Evolutionary conservation across 2,113 vertebrate genomes (phyloP).

Genomic region (Urocitellus parryii): DNA sequence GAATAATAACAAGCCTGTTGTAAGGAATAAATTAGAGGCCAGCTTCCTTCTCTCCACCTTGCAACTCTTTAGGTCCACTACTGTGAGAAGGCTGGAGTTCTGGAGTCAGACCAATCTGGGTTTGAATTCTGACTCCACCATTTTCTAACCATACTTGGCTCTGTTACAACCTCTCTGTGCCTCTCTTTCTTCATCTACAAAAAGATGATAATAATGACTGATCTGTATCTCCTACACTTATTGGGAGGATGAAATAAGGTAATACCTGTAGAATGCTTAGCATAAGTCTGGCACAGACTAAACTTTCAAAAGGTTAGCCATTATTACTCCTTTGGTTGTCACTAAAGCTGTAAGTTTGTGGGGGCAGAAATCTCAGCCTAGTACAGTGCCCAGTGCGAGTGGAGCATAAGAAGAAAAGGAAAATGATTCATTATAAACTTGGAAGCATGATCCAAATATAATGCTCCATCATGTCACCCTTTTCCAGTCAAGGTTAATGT

Average conservation of each 20-base stretch:
- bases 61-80: neutral
- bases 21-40: neutral
- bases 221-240: neutral
- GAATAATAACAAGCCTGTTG: neutral
- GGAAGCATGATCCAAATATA: neutral
- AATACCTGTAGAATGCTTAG: neutral
- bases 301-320: neutral
- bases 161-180: neutral
- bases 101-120: neutral
- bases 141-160: neutral
- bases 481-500: conserved; percentile 59
- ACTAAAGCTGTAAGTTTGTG: neutral
- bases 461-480: neutral
- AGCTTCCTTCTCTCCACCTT: neutral
- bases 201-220: neutral
- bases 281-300: neutral
- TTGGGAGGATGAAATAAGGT: neutral
- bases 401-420: neutral
- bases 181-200: conserved; percentile 25
- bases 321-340: neutral
- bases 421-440: neutral
- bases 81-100: neutral
- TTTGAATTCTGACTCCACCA: neutral
- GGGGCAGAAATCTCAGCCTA: neutral
- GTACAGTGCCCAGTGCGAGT: neutral